Evolutionary conservation across 2,888 invertebrate species (phyloP), one percentile per base, ranked within the genome.

Genomic region (Trilocha varians): DNA sequence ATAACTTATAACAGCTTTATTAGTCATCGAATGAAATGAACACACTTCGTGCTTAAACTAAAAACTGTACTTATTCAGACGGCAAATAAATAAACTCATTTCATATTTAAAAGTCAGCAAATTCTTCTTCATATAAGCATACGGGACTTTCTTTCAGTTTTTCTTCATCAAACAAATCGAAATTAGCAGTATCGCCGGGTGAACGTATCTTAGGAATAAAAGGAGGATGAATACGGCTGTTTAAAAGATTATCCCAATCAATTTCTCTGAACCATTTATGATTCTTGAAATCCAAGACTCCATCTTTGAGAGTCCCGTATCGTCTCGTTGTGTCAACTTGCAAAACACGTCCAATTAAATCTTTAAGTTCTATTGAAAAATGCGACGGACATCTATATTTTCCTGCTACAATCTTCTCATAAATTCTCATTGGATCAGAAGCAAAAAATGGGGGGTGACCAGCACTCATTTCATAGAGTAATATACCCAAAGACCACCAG

Each of bases 371-470:
- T 0, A 85, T 78, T 13, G 92, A 91, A 71, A 99, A 97, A 66
- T 93, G 92, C 5, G 87, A 79, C 0, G 98, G 96, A 70, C 91
- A 93, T 48, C 91, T 90, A 62, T 94, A 97, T 78, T 94, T 96
- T 33, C 96, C 96, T 1, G 92, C 85, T 8, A 97, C 94, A 52
- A 99, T 98, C 78, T 96, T 97, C 65, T 96, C 96, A 72, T 98
- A 98, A 64, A 98, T 94, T 68, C 93, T 91, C 90, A 98, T 97
- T 0, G 96, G 95, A 59, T 98, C 95, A 38, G 92, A 91, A n/a
- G 95, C 92, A 61, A 91, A 94, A 78, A 99, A 99, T 0, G 99
- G 99, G 15, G 98, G 95, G 74, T 93, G 93, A 0, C 99, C 99
- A 5, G 95, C 93, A 32, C 91, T 91, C 93, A 97, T 94, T 83